phyloP scores from a whole-genome alignment of 1,140 invertebrate genomes.

The Cryptotermes secundus region DNA sequence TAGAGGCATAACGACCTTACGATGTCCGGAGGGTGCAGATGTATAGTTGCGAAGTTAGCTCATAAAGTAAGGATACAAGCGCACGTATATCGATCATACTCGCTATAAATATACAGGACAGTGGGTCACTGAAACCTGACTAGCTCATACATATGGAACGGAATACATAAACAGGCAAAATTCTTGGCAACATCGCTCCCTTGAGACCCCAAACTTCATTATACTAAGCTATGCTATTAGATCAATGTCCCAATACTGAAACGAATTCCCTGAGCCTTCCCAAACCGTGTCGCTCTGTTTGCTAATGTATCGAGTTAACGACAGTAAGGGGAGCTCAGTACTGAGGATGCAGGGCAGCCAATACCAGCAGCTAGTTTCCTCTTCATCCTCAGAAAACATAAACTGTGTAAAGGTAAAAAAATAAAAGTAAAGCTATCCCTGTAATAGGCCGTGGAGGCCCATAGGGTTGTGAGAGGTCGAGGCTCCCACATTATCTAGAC shows the following conservation, averaged over 20 bases:
- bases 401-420: no score
- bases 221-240: background rate
- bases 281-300: background rate
- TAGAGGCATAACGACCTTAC: background rate
- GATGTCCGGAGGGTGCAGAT: background rate
- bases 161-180: conserved; percentile 10
- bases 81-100: background rate
- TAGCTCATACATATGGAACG: background rate
- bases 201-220: background rate
- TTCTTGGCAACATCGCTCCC: background rate
- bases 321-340: background rate
- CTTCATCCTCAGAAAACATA: background rate
- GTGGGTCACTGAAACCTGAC: background rate
- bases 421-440: no score
- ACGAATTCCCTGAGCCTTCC: background rate
- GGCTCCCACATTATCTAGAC: no score
- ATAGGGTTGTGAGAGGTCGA: no score
- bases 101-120: background rate
- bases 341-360: no score
- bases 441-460: no score
- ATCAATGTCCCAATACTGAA: background rate
- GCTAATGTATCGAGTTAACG: background rate
- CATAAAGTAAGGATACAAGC: background rate
- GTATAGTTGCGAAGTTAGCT: background rate
- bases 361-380: background rate